These are phyloP conservation scores for Pectinophora gossypiella DNA, from an alignment of 1,140 invertebrate species.

Conservation along the genomic window DNA sequence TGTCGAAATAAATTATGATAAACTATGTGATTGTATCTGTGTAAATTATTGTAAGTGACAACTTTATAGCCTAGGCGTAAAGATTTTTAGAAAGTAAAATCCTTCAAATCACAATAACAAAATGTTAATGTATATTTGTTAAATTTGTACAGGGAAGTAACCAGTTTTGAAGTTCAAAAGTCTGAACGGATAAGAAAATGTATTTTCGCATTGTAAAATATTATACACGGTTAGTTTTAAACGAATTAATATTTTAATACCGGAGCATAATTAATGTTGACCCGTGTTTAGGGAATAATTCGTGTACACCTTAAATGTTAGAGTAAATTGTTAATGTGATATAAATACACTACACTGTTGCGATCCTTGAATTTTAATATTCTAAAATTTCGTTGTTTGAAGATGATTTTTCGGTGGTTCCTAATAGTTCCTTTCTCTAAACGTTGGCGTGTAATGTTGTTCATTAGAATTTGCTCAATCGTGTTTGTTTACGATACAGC, in stretches of 20 bases:
- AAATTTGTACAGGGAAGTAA: constrained; percentile 69
- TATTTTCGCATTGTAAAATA: constrained; percentile 73
- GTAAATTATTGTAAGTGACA: constrained; percentile 20
- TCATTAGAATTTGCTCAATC: constrained; percentile 66
- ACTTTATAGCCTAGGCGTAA: constrained; percentile 17
- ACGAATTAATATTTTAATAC: constrained; percentile 71
- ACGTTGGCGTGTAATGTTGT: constrained; percentile 45
- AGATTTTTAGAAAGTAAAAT: constrained; percentile 22
- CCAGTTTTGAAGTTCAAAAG: constrained; percentile 65
- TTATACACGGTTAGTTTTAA: constrained; percentile 60
- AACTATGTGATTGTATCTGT: constrained; percentile 27
- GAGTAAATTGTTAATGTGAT: constrained; percentile 57
- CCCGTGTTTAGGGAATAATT: constrained; percentile 46
- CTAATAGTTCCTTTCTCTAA: constrained; percentile 55
- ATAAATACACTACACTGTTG: constrained; percentile 55
- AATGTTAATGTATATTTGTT: constrained; percentile 65
- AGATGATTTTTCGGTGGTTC: constrained; percentile 52
- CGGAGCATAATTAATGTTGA: constrained; percentile 58
- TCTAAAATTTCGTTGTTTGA: constrained; percentile 49
- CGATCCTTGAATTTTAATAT: constrained; percentile 39
- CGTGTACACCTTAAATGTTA: constrained; percentile 51
- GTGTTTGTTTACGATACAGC: constrained; percentile 36
- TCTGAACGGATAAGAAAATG: constrained; percentile 65
- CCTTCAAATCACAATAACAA: constrained; percentile 73
- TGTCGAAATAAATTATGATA: constrained; percentile 14